A percentile compares a stretch with the other conserved stretches of the same genome.
Conservation (phyloP, 2,888 invertebrate species). For the Agapostemon virescens region DNA sequence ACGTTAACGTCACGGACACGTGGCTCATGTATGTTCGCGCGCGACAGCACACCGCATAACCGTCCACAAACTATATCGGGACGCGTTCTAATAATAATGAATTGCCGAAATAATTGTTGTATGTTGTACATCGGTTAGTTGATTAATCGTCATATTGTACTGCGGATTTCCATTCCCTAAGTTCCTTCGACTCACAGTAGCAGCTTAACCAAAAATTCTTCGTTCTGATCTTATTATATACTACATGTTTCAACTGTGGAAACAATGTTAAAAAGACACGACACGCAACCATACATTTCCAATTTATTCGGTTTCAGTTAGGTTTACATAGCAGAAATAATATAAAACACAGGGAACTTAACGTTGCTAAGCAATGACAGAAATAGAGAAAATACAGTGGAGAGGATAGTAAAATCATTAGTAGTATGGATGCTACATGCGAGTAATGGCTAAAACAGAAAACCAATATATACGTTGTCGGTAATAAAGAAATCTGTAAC, state of each 20-base stretch:
- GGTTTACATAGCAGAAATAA: not conserved
- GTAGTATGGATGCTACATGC: no score
- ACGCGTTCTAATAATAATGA: not conserved
- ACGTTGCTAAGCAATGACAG: not conserved
- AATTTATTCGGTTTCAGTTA: not conserved
- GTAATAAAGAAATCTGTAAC: not conserved
- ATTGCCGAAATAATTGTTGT: not conserved
- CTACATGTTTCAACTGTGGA: not conserved
- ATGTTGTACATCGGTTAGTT: not conserved
- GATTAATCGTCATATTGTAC: not conserved
- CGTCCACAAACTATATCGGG: not conserved
- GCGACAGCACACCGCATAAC: no score
- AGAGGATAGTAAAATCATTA: not conserved
- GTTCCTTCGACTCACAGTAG: not conserved
- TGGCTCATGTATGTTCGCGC: slow-evolving; percentile 50
- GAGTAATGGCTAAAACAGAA: not conserved
- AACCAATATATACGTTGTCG: not conserved
- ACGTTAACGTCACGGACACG: slow-evolving; percentile 50
- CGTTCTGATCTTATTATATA: not conserved
- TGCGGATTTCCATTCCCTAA: not conserved
- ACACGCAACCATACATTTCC: not conserved
- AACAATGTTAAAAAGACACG: not conserved
- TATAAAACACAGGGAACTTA: not conserved
- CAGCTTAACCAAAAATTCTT: not conserved
- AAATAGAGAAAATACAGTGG: not conserved